phyloP scores from a whole-genome alignment of 2,888 invertebrate species.

The Nebria salina region DNA sequence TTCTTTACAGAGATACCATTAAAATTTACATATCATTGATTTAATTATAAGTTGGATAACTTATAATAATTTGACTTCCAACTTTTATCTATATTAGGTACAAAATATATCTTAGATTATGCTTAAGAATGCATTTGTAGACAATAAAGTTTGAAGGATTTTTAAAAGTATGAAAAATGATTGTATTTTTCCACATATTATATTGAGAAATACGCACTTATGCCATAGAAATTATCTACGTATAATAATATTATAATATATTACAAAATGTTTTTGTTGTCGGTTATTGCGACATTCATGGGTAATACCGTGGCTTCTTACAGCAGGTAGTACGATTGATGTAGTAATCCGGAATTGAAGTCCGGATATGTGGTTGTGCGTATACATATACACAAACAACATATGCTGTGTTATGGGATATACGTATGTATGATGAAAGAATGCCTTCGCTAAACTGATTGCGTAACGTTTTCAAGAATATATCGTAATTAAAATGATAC shows the following conservation, averaged over 20 bases:
- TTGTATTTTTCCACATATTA: not conserved
- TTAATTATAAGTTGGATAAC: too few species aligned
- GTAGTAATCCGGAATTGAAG: not conserved
- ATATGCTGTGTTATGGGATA: conserved; percentile 1
- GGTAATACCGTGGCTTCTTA: not conserved
- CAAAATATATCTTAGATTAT: too few species aligned
- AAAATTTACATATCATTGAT: too few species aligned
- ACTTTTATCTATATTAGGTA: too few species aligned
- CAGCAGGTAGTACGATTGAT: not conserved
- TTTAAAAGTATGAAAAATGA: too few species aligned
- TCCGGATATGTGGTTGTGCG: not conserved
- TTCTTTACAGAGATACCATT: too few species aligned
- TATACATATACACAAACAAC: not conserved
- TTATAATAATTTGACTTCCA: too few species aligned
- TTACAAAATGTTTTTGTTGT: not conserved
- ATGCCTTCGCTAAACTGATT: not conserved
- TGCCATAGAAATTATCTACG: not conserved
- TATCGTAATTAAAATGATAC: not conserved
- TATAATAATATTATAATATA: not conserved
- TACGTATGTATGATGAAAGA: not conserved
- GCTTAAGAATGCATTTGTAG: too few species aligned
- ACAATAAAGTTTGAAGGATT: too few species aligned
- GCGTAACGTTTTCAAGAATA: not conserved
- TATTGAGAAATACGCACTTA: not conserved
- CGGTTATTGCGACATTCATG: not conserved